phyloP scores from a whole-genome alignment of 2,797 vertebrate species.

The Aphelocoma californica region DNA sequence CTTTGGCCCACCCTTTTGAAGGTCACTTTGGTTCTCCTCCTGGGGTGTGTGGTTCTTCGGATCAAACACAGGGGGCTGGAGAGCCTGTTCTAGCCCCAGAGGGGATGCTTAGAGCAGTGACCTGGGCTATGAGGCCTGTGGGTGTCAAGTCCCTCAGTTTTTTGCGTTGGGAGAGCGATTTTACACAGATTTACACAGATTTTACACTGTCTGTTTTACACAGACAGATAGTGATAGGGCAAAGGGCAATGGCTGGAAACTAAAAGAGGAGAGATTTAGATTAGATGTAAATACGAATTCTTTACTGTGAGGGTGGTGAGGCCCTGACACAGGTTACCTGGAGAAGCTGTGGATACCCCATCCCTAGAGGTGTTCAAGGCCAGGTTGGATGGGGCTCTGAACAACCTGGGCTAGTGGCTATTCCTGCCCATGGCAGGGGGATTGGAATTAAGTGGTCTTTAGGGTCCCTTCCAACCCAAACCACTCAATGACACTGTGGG shows the following conservation, averaged over 20 bases:
- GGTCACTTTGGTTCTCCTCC: not conserved
- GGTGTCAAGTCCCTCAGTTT: not conserved
- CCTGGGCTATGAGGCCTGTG: not conserved
- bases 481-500: not conserved
- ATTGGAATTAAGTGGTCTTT: not conserved
- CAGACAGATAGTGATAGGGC: not conserved
- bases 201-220: not conserved
- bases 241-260: not conserved
- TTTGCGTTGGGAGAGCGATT: not conserved
- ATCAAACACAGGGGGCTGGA: not conserved
- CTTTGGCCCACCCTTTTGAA: not conserved
- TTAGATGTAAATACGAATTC: not conserved
- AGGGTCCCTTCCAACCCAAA: not conserved
- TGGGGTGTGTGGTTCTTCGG: accelerated
- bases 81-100: not conserved
- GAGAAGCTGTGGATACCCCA: not conserved
- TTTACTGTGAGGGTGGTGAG: not conserved
- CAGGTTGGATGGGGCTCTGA: not conserved
- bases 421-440: not conserved
- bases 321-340: not conserved
- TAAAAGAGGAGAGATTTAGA: not conserved
- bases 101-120: not conserved
- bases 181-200: too few species aligned
- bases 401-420: not conserved
- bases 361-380: not conserved